phyloP scores from a whole-genome alignment of 2,888 invertebrate genomes.

The Seladonia tumulorum region DNA sequence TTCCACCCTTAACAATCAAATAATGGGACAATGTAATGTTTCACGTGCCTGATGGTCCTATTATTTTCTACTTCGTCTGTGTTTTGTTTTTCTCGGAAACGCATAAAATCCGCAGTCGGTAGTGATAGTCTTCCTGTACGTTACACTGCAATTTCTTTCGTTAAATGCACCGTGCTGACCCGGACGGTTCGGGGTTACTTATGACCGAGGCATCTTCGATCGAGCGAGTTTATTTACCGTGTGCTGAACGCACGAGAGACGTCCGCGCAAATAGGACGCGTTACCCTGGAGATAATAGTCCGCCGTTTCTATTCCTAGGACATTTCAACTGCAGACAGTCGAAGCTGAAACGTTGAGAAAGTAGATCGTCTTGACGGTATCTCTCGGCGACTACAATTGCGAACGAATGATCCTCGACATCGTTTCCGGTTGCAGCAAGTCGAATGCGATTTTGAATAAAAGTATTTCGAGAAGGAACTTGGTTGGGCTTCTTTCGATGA shows the following conservation, averaged over 20 bases:
- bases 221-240: slow-evolving; percentile 14
- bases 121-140: slow-evolving; percentile 23
- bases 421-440: not conserved
- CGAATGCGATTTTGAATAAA: not conserved
- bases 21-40: not conserved
- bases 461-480: not conserved
- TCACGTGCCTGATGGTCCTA: not conserved
- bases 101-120: not conserved
- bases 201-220: slow-evolving; percentile 32
- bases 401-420: not conserved
- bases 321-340: not conserved
- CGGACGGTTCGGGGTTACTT: slow-evolving; percentile 17
- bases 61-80: not conserved
- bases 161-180: slow-evolving; percentile 34
- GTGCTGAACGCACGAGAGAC: not conserved
- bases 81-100: not conserved
- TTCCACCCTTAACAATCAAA: not conserved
- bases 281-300: not conserved
- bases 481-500: not conserved
- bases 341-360: not conserved
- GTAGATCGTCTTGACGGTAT: not conserved
- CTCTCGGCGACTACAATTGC: not conserved
- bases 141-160: slow-evolving; percentile 13
- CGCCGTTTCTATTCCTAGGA: not conserved
- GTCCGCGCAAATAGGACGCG: not conserved